These are phyloP conservation scores for Ametastegia equiseti DNA, from an alignment of 2,888 invertebrate species.

Conservation along the genomic window DNA sequence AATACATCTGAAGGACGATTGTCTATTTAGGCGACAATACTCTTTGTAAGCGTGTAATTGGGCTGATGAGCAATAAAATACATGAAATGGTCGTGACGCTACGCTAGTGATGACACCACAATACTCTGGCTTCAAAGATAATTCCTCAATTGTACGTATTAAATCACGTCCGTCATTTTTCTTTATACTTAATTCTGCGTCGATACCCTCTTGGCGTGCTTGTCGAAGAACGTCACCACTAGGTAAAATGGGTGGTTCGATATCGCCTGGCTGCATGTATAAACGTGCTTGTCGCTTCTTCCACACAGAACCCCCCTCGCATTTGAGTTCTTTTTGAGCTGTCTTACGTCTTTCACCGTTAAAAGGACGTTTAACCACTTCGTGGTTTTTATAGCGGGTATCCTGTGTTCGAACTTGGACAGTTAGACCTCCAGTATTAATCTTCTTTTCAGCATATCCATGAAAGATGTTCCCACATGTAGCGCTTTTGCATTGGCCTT, in stretches of 20 bases:
- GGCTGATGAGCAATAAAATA: conserved; percentile 45
- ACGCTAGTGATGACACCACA: conserved; percentile 44
- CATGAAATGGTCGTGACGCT: conserved; percentile 43
- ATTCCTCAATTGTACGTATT: conserved; percentile 26
- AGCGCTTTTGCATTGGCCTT: conserved; percentile 46
- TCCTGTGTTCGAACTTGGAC: background rate
- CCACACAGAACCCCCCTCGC: conserved; percentile 32
- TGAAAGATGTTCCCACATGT: conserved; percentile 46
- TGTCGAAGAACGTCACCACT: conserved; percentile 36
- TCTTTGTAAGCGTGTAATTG: conserved; percentile 48
- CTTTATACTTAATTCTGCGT: conserved; percentile 37
- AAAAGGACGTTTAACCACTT: conserved; percentile 43
- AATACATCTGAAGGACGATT: conserved; percentile 18
- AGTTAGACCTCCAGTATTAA: conserved; percentile 13
- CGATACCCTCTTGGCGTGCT: conserved; percentile 41
- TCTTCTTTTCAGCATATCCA: conserved; percentile 33
- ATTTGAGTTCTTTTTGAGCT: conserved; percentile 35
- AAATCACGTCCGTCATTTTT: conserved; percentile 35
- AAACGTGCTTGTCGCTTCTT: conserved; percentile 43
- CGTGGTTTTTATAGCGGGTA: conserved; percentile 13
- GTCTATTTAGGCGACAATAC: conserved; percentile 24
- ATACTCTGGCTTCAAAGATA: conserved; percentile 34
- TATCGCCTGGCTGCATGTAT: conserved; percentile 34
- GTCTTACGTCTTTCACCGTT: conserved; percentile 40
- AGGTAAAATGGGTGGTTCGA: conserved; percentile 37